Evolutionary conservation across 2,888 invertebrate species (phyloP).

Genomic region (Mellilla xanthometata): DNA sequence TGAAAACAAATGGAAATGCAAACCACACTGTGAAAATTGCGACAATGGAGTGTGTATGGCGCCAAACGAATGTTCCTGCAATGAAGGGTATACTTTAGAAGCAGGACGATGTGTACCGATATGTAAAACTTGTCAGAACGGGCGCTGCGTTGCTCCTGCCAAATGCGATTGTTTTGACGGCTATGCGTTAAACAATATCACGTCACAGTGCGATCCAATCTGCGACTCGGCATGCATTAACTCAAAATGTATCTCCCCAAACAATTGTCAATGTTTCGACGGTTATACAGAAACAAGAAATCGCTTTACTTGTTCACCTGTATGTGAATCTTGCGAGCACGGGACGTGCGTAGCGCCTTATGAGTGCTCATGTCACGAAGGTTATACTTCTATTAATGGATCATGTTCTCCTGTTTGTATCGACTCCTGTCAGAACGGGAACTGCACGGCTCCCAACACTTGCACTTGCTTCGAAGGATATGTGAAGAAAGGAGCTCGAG

Average conservation of each 20-base stretch:
- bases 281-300: constrained; percentile 2
- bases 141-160: background rate
- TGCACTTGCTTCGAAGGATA: constrained; percentile 25
- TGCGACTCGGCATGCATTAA: background rate
- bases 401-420: constrained; percentile 15
- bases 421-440: constrained; percentile 13
- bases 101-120: background rate
- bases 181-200: background rate
- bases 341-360: constrained; percentile 13
- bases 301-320: background rate
- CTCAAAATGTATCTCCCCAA: constrained; percentile 1
- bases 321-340: constrained; percentile 6
- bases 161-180: background rate
- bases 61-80: background rate
- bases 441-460: constrained; percentile 16
- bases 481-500: constrained; percentile 25
- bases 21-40: constrained; percentile 1
- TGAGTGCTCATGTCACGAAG: constrained; percentile 16
- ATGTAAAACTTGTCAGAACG: background rate
- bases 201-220: background rate
- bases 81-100: background rate
- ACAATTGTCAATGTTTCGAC: constrained; percentile 2
- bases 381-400: constrained; percentile 6
- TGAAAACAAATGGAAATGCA: background rate
- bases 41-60: background rate